These are phyloP conservation scores for Lichenostomus cassidix DNA, from an alignment of 2,113 vertebrate genomes.

Conservation along the genomic window DNA sequence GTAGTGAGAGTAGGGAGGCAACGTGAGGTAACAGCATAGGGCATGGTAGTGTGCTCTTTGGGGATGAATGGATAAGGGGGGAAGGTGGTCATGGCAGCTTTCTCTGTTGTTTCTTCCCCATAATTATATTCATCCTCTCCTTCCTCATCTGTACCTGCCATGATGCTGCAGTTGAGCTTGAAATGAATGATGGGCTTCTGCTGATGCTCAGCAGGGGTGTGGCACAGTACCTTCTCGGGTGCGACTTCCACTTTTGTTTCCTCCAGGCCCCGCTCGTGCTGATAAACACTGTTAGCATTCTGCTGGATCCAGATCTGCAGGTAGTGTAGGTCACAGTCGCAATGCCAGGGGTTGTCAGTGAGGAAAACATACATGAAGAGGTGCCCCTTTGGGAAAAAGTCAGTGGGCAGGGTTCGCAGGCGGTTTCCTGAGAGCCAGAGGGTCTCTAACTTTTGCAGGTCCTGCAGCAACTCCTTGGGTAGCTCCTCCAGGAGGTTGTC, in stretches of 20 bases:
- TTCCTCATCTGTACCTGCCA: background rate
- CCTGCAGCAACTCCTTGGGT: constrained; percentile 28
- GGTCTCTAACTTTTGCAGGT: background rate
- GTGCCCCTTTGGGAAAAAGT: constrained; percentile 10
- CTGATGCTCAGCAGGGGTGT: background rate
- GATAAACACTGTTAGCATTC: background rate
- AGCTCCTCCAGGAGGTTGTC: constrained; percentile 45
- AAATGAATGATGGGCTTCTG: background rate
- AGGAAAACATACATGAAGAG: constrained; percentile 30
- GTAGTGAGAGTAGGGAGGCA: background rate
- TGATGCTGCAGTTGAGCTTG: background rate
- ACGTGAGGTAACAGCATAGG: background rate
- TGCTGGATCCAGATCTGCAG: constrained; percentile 34
- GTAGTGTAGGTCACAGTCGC: constrained; percentile 41
- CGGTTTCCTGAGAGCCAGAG: constrained; percentile 53
- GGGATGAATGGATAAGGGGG: background rate
- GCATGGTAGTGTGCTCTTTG: background rate
- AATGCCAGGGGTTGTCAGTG: constrained; percentile 58
- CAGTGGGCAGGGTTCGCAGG: background rate
- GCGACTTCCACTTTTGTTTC: constrained; percentile 23
- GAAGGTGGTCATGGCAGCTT: accelerated
- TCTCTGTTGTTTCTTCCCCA: background rate
- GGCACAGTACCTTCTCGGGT: constrained; percentile 7
- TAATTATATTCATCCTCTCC: background rate
- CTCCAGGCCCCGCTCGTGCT: background rate